A percentile compares a stretch with the other conserved stretches of the same genome.
Conservation (phyloP, 2,888 invertebrate genomes). For the Pterostichus madidus region DNA sequence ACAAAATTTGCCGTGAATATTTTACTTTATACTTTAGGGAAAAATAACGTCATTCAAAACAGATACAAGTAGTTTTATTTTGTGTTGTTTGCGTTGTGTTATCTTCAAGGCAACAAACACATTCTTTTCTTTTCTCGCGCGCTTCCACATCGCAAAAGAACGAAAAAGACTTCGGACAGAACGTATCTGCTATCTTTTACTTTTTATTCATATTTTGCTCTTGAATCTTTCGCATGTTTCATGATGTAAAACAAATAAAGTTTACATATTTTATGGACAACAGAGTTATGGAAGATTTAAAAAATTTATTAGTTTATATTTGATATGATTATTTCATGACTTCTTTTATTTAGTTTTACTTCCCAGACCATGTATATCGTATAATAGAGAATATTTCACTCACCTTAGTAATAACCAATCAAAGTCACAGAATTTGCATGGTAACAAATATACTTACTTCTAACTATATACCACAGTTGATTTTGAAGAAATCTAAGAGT, state of each 20-base stretch:
- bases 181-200: conserved; percentile 9
- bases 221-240: conserved; percentile 44
- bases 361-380: too few species aligned
- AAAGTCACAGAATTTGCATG: too few species aligned
- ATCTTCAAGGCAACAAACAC: conserved; percentile 49
- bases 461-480: too few species aligned
- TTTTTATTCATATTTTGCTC: conserved; percentile 36
- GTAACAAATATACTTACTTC: too few species aligned
- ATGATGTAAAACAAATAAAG: conserved; percentile 41
- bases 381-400: too few species aligned
- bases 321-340: too few species aligned
- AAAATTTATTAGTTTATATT: too few species aligned
- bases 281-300: not conserved
- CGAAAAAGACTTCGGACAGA: conserved; percentile 23
- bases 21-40: conserved; percentile 45
- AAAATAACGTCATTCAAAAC: conserved; percentile 52
- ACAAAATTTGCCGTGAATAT: conserved; percentile 50
- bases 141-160: not conserved
- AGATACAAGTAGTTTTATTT: conserved; percentile 47
- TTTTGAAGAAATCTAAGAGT: too few species aligned
- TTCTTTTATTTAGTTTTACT: too few species aligned
- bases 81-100: conserved; percentile 16
- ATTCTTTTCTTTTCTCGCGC: conserved; percentile 32
- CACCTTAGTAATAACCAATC: too few species aligned
- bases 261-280: conserved; percentile 11